Evolutionary conservation across 2,113 vertebrate species (phyloP).

Genomic region (Nanger granti): DNA sequence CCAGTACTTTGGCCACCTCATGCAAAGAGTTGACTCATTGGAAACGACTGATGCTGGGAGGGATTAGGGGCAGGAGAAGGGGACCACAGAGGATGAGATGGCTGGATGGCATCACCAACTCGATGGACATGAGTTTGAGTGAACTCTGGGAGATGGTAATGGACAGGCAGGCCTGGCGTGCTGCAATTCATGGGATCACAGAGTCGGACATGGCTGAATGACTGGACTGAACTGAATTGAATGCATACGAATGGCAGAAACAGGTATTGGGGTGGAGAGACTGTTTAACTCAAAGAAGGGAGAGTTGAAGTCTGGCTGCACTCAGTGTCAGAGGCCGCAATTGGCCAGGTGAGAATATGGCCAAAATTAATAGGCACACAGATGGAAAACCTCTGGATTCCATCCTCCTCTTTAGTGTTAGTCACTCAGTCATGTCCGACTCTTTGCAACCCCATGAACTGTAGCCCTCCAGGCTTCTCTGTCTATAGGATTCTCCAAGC

Average conservation of each 20-base stretch:
- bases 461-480: not conserved
- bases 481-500: not conserved
- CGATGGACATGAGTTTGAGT: no score
- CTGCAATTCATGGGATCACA: no score
- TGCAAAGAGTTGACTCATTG: rapidly evolving
- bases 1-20: no score
- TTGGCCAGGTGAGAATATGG: not conserved
- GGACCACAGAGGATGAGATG: no score
- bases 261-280: not conserved
- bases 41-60: no score
- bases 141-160: no score
- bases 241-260: not conserved
- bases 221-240: no score
- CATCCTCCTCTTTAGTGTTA: not conserved
- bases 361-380: not conserved
- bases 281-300: not conserved
- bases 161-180: no score
- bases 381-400: not conserved
- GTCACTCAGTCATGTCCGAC: rapidly evolving
- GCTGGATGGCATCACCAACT: no score
- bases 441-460: not conserved
- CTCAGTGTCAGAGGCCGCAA: not conserved
- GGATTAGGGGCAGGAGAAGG: no score
- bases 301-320: not conserved
- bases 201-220: rapidly evolving